Percentiles rank a stretch among this genome's conserved stretches.
Evolutionary conservation across 2,888 invertebrate species (phyloP).

Genomic region (Clanis bilineata): DNA sequence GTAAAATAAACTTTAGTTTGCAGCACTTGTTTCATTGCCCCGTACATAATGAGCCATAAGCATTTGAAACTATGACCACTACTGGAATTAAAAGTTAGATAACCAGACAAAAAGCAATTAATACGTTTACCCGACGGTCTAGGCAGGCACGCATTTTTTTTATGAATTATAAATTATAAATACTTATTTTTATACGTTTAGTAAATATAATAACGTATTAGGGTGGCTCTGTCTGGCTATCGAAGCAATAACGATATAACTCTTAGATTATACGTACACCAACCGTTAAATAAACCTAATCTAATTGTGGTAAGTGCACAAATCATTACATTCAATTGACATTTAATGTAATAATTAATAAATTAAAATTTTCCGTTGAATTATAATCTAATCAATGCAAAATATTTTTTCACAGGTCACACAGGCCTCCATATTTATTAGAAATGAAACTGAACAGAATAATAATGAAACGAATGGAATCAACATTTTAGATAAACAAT

Average conservation of each 20-base stretch:
- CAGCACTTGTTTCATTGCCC: constrained; percentile 6
- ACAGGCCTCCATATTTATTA: constrained; percentile 44
- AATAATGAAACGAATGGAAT: constrained; percentile 23
- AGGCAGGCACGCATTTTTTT: too few species aligned
- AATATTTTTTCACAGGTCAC: constrained; percentile 54
- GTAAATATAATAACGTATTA: too few species aligned
- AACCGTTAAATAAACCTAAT: too few species aligned
- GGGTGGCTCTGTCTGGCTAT: too few species aligned
- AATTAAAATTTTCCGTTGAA: background rate
- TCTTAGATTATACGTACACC: too few species aligned
- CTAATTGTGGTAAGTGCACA: background rate
- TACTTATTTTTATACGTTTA: too few species aligned
- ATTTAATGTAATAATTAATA: background rate
- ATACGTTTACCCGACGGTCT: too few species aligned
- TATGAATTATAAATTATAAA: too few species aligned
- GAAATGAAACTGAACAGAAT: constrained; percentile 26
- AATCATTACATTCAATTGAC: background rate
- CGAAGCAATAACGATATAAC: too few species aligned
- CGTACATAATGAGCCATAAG: constrained; percentile 10
- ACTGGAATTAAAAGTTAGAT: background rate
- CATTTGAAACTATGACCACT: background rate
- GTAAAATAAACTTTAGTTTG: constrained; percentile 17
- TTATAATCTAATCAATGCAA: background rate
- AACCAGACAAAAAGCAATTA: background rate
- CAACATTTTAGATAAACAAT: constrained; percentile 20